phyloP scores from a whole-genome alignment of 2,797 vertebrate species.

The Valencia hispanica region DNA sequence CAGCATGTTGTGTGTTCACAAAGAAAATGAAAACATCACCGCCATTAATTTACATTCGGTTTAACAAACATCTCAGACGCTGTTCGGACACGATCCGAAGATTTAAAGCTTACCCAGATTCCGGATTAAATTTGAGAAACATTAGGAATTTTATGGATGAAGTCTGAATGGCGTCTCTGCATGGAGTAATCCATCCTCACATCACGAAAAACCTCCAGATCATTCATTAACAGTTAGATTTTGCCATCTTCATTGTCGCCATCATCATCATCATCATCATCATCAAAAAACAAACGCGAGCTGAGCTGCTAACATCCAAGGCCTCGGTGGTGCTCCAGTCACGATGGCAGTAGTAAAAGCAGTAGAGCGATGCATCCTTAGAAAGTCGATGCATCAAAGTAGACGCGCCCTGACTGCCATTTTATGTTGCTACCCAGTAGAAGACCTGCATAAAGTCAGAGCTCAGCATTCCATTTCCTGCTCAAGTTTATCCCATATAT shows the following conservation, averaged over 20 bases:
- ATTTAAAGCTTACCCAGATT: not conserved
- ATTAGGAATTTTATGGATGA: conserved; percentile 19
- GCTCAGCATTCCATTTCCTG: conserved; percentile 19
- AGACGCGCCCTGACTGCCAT: conserved; percentile 23
- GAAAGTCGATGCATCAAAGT: not conserved
- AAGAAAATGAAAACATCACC: conserved; percentile 62
- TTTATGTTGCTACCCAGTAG: conserved; percentile 7
- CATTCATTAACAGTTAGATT: conserved; percentile 61
- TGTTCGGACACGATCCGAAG: conserved; percentile 55
- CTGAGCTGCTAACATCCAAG: conserved; percentile 70
- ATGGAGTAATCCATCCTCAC: conserved; percentile 74
- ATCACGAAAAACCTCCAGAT: conserved; percentile 63
- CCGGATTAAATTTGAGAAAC: not conserved
- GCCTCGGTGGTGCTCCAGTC: conserved; percentile 59
- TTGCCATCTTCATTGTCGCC: conserved; percentile 38
- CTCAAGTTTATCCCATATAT: not conserved
- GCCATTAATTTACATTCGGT: conserved; percentile 52
- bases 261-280: conserved; percentile 38
- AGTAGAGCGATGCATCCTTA: conserved; percentile 24
- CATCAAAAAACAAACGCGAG: conserved; percentile 60
- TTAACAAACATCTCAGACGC: conserved; percentile 65
- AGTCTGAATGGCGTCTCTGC: conserved; percentile 74
- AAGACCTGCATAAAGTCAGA: conserved; percentile 18
- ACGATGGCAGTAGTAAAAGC: conserved; percentile 40
- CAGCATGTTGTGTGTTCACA: conserved; percentile 78